Evolutionary conservation across 2,113 vertebrate genomes (phyloP).

Genomic region (Hirundichthys speculiger): DNA sequence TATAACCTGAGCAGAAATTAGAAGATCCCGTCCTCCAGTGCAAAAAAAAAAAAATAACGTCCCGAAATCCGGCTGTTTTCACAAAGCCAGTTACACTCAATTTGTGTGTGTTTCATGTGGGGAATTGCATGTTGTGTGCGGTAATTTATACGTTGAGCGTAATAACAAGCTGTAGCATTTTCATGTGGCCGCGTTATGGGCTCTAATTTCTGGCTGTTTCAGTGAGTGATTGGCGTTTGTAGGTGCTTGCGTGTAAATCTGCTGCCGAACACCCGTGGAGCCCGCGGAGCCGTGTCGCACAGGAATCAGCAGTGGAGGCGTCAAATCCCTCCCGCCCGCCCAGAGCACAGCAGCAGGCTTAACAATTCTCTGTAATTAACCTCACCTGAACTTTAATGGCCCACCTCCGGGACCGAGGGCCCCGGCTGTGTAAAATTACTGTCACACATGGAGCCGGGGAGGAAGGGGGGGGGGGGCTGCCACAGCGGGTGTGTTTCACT

Average conservation of each 20-base stretch:
- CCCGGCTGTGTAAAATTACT: conserved; percentile 73
- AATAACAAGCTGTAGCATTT: conserved; percentile 73
- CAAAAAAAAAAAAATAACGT: conserved; percentile 54
- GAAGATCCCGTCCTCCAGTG: conserved; percentile 29
- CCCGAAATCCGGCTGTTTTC: conserved; percentile 61
- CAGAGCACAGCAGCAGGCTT: conserved; percentile 70
- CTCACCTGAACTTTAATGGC: conserved; percentile 82
- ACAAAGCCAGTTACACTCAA: conserved; percentile 39
- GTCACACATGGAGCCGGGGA: conserved; percentile 66
- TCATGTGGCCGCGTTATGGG: conserved; percentile 67
- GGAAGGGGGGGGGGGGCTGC: conserved; percentile 51
- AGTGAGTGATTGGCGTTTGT: conserved; percentile 69
- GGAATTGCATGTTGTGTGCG: conserved; percentile 52
- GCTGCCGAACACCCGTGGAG: conserved; percentile 69
- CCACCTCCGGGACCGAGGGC: conserved; percentile 74
- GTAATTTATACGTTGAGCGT: conserved; percentile 58
- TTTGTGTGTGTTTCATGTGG: conserved; percentile 48
- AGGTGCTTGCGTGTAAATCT: conserved; percentile 78
- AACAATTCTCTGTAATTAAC: conserved; percentile 83
- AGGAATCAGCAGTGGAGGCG: conserved; percentile 56
- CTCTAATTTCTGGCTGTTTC: conserved; percentile 68
- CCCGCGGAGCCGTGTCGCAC: conserved; percentile 51
- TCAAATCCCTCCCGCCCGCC: conserved; percentile 65
- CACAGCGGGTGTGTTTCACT: conserved; percentile 67
- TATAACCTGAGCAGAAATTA: conserved; percentile 47